A percentile compares a stretch with the other conserved stretches of the same genome.
These are phyloP conservation scores for Galerucella nymphaeae DNA, from an alignment of 2,888 invertebrate genomes.

Conservation along the genomic window DNA sequence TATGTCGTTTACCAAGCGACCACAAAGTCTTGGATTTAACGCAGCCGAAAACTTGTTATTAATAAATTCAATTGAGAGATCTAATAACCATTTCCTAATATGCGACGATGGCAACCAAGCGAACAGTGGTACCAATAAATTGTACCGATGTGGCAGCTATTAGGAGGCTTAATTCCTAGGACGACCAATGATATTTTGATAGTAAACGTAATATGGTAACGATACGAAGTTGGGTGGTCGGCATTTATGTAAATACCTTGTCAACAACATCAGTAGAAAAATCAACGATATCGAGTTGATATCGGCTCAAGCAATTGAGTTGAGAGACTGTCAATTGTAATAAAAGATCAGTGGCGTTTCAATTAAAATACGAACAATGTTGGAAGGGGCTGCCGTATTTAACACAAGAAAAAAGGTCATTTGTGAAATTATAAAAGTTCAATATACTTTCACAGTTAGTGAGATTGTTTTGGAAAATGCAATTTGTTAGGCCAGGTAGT, in stretches of 20 bases:
- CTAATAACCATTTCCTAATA: constrained; percentile 13
- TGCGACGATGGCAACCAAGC: constrained; percentile 25
- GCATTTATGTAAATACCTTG: constrained; percentile 35
- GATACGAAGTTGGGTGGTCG: constrained; percentile 49
- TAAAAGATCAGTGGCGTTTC: neutral
- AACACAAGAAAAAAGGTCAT: too few species aligned
- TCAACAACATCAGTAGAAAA: constrained; percentile 18
- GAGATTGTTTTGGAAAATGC: too few species aligned
- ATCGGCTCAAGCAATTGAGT: constrained; percentile 1
- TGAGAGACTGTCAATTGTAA: constrained; percentile 2
- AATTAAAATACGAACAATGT: too few species aligned
- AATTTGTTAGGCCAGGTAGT: too few species aligned
- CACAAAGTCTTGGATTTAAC: constrained; percentile 21
- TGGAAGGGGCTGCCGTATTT: too few species aligned
- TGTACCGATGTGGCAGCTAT: constrained; percentile 48
- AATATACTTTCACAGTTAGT: too few species aligned
- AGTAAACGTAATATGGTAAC: constrained; percentile 1
- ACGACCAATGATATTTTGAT: constrained; percentile 48
- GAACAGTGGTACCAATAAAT: constrained; percentile 46
- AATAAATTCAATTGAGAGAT: constrained; percentile 39
- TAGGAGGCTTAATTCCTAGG: constrained; percentile 48
- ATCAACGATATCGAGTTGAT: neutral
- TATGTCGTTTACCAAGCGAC: constrained; percentile 5
- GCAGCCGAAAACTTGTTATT: constrained; percentile 27
- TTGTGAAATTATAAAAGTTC: too few species aligned